Conservation (phyloP, 2,888 invertebrate species). For the Yponomeuta malinellus region DNA sequence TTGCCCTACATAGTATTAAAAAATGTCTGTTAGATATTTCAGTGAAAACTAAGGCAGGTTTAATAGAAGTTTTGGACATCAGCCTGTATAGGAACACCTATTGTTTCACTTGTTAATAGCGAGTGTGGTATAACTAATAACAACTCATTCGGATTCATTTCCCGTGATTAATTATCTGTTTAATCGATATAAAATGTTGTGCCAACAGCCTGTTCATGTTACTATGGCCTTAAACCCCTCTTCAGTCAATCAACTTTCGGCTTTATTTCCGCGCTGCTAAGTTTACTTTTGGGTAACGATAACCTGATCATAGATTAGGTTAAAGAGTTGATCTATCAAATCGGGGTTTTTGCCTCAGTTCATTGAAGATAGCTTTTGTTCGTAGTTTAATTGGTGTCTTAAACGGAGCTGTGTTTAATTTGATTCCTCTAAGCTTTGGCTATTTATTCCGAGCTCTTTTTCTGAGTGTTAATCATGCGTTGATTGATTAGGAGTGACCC, state of each 20-base stretch:
- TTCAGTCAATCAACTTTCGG: constrained; percentile 23
- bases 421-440: constrained; percentile 55
- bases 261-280: constrained; percentile 28
- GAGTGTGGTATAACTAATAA: constrained; percentile 74
- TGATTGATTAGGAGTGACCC: constrained; percentile 66
- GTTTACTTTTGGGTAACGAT: constrained; percentile 10
- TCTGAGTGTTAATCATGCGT: constrained; percentile 64
- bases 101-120: constrained; percentile 75
- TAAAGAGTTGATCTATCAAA: constrained; percentile 75
- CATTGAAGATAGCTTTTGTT: constrained; percentile 74
- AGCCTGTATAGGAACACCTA: constrained; percentile 46
- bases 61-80: constrained; percentile 25
- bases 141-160: constrained; percentile 76
- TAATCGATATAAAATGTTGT: constrained; percentile 76
- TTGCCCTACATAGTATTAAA: not conserved
- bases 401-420: constrained; percentile 69
- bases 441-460: constrained; percentile 64
- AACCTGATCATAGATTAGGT: constrained; percentile 57
- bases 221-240: constrained; percentile 26
- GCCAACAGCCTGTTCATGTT: constrained; percentile 70
- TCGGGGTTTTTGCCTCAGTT: constrained; percentile 49
- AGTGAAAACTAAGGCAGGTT: not conserved
- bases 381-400: constrained; percentile 72
- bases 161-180: constrained; percentile 76
- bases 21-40: too few species aligned